These are phyloP conservation scores for Silvanus unidentatus DNA, from an alignment of 2,888 invertebrate genomes.

Conservation along the genomic window DNA sequence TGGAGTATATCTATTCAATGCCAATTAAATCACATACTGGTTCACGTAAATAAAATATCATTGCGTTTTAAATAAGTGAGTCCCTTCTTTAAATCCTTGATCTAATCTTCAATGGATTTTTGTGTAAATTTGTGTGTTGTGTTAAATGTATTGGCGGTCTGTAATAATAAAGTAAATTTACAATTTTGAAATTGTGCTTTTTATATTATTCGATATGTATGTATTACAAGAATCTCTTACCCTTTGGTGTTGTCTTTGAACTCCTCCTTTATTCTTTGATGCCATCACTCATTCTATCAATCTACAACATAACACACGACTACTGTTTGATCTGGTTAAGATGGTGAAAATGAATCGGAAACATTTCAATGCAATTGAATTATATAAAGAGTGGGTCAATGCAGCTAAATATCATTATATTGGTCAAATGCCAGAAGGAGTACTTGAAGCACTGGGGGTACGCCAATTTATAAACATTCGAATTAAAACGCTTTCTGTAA, in stretches of 20 bases:
- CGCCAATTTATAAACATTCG: slow-evolving; percentile 4
- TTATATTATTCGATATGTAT: too few species aligned
- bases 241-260: slow-evolving; percentile 13
- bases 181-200: too few species aligned
- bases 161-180: background rate
- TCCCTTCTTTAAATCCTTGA: too few species aligned
- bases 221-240: slow-evolving; percentile 20
- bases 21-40: slow-evolving; percentile 36
- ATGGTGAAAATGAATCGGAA: too few species aligned
- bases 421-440: slow-evolving; percentile 41
- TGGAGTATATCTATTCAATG: background rate
- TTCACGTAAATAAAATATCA: slow-evolving; percentile 40
- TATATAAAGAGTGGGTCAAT: slow-evolving; percentile 49
- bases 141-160: slow-evolving; percentile 19
- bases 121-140: slow-evolving; percentile 19
- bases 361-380: slow-evolving; percentile 39
- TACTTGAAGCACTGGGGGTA: slow-evolving; percentile 12
- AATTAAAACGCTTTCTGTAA: background rate
- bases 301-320: background rate
- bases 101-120: background rate
- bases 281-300: slow-evolving; percentile 32
- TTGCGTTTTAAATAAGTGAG: slow-evolving; percentile 19
- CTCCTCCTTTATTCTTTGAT: slow-evolving; percentile 27
- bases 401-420: slow-evolving; percentile 44
- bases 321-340: too few species aligned